phyloP scores from a whole-genome alignment of 2,113 vertebrate genomes.

The Antechinus flavipes region DNA sequence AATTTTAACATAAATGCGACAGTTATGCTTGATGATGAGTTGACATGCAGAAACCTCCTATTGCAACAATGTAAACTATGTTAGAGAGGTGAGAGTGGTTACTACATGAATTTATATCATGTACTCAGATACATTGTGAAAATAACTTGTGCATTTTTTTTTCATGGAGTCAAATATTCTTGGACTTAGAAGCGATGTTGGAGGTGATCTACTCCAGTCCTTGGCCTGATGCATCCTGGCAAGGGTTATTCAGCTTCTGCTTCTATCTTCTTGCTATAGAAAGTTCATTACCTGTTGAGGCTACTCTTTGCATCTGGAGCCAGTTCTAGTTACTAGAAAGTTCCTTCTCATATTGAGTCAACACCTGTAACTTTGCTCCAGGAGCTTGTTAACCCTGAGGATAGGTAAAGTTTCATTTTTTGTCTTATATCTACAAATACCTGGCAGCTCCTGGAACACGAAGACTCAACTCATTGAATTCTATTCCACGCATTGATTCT shows the following conservation, averaged over 20 bases:
- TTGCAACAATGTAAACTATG: neutral
- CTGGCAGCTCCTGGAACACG: neutral
- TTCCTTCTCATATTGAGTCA: neutral
- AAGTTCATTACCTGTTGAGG: neutral
- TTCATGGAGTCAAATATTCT: neutral
- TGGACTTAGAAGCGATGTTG: neutral
- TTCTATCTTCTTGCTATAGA: neutral
- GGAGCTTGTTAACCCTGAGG: neutral
- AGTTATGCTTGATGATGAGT: neutral
- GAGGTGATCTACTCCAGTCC: neutral
- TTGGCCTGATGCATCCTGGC: neutral
- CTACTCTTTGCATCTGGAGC: neutral
- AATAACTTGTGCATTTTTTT: neutral
- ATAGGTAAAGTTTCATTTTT: neutral
- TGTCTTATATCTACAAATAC: neutral
- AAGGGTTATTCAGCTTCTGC: neutral
- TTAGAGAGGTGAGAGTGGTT: neutral
- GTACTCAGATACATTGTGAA: neutral
- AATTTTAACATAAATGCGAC: neutral
- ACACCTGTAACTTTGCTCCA: neutral
- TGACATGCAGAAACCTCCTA: neutral
- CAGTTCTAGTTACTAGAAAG: neutral
- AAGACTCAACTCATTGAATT: neutral
- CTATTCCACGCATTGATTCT: neutral
- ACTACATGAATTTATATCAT: neutral